Conservation (phyloP, 1,140 invertebrate species). For the Wasmannia auropunctata region DNA sequence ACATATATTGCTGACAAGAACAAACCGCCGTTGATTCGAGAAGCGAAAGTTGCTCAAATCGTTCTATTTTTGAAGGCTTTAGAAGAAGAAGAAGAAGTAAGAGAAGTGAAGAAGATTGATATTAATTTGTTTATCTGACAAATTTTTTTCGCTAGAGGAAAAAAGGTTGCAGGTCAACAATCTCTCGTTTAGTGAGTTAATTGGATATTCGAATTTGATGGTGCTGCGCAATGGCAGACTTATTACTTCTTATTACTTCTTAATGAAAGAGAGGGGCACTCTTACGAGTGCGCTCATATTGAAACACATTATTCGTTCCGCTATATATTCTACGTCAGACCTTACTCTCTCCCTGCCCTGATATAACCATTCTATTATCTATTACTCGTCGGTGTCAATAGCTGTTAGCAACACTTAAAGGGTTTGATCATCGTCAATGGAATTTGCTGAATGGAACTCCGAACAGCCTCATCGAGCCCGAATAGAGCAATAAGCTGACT, state of each 20-base stretch:
- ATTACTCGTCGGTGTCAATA: constrained; percentile 10
- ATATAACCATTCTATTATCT: constrained; percentile 23
- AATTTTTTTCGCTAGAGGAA: not conserved
- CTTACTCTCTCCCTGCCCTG: not conserved
- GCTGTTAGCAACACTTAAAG: constrained; percentile 34
- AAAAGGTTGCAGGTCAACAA: not conserved
- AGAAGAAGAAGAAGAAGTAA: not conserved
- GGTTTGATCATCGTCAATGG: constrained; percentile 37
- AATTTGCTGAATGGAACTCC: constrained; percentile 41
- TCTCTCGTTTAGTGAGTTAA: not conserved
- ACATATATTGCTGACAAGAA: too few relatives aligned
- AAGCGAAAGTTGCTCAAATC: not conserved
- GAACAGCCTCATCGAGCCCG: constrained; percentile 14
- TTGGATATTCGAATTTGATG: not conserved
- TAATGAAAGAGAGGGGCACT: not conserved
- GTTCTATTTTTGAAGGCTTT: not conserved
- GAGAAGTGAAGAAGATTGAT: not conserved
- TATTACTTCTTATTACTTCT: not conserved
- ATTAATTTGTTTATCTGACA: not conserved
- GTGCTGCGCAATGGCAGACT: not conserved
- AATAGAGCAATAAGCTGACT: constrained; percentile 17
- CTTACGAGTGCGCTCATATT: not conserved
- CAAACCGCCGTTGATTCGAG: not conserved
- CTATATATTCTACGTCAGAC: not conserved
- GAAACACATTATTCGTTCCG: not conserved